Evolutionary conservation across 1,140 invertebrate species (phyloP).

Genomic region (Pseudomyrmex flavicornis): DNA sequence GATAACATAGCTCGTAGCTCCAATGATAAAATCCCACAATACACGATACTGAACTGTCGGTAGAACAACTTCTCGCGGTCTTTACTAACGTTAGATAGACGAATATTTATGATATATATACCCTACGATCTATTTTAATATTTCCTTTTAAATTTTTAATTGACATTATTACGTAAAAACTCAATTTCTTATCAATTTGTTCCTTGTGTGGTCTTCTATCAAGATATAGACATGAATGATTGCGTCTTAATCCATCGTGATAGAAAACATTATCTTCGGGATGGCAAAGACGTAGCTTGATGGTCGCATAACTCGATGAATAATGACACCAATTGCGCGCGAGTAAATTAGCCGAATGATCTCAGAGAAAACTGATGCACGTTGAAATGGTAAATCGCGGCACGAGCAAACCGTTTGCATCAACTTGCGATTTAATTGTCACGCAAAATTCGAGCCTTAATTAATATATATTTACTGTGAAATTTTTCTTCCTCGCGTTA

Average conservation of each 20-base stretch:
- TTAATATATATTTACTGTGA: background rate
- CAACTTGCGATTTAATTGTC: background rate
- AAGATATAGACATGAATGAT: constrained; percentile 28
- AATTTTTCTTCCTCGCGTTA: constrained; percentile 4
- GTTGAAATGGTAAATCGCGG: background rate
- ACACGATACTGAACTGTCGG: constrained; percentile 9
- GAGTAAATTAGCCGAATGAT: constrained; percentile 19
- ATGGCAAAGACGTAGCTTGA: background rate
- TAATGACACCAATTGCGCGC: constrained; percentile 17
- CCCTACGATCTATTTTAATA: background rate
- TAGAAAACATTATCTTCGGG: background rate
- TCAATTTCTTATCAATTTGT: constrained; percentile 26
- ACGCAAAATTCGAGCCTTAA: background rate
- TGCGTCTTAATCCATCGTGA: constrained; percentile 15
- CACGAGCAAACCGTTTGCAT: background rate
- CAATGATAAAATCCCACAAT: constrained; percentile 22
- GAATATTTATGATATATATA: background rate
- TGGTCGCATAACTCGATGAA: constrained; percentile 25
- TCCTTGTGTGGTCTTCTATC: background rate
- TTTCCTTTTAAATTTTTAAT: background rate
- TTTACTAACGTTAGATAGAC: background rate
- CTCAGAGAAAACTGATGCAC: background rate
- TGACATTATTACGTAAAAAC: constrained; percentile 20
- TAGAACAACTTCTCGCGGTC: background rate
- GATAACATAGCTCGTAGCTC: constrained; percentile 29